Percentiles rank a stretch among this genome's conserved stretches.
phyloP scores from a whole-genome alignment of 2,113 vertebrate genomes.

The Chloropsis hardwickii region DNA sequence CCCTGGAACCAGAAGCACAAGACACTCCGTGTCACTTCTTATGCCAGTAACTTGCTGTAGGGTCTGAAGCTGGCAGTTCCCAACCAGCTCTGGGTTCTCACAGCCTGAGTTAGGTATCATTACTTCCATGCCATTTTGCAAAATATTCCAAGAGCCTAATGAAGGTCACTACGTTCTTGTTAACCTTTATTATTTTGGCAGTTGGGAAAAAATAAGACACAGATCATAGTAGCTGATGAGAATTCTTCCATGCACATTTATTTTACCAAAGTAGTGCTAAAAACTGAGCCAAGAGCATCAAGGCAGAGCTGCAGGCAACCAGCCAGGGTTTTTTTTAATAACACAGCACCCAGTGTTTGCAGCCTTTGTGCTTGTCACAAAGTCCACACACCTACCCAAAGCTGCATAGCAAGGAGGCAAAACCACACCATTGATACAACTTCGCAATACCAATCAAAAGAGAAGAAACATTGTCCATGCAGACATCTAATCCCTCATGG shows the following conservation, averaged over 20 bases:
- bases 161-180: neutral
- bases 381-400: neutral
- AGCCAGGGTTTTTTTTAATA: neutral
- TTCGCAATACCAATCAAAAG: neutral
- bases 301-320: neutral
- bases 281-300: neutral
- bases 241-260: neutral
- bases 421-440: neutral
- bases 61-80: neutral
- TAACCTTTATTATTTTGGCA: neutral
- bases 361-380: neutral
- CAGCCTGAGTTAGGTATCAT: neutral
- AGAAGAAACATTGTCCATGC: neutral
- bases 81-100: neutral
- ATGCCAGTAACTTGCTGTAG: neutral
- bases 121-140: neutral
- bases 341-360: neutral
- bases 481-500: neutral
- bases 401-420: neutral
- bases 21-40: neutral
- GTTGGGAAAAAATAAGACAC: neutral
- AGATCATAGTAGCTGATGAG: neutral
- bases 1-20: neutral
- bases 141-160: neutral
- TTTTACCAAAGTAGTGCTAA: neutral